Conservation (phyloP, 2,797 vertebrate species). For the Eulemur rubriventer region DNA sequence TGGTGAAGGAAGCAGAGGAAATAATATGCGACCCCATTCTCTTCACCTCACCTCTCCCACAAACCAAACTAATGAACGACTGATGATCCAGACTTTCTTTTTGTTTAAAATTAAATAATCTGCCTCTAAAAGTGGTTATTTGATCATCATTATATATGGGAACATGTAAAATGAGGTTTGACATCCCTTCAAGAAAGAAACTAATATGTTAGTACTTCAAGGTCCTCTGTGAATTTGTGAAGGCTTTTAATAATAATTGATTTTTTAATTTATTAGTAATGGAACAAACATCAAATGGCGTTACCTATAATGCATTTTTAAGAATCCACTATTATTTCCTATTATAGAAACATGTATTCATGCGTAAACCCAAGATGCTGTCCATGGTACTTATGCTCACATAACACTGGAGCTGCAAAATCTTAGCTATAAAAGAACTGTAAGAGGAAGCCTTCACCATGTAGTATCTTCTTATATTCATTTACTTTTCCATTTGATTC, state of each 20-base stretch:
- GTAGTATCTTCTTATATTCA: not conserved
- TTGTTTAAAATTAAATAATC: slow-evolving; percentile 6
- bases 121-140: not conserved
- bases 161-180: slow-evolving; percentile 31
- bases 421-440: not conserved
- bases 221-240: slow-evolving; percentile 29
- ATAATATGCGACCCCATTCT: not conserved
- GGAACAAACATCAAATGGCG: slow-evolving; percentile 24
- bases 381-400: slow-evolving; percentile 61
- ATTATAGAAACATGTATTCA: not conserved
- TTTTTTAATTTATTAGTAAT: slow-evolving; percentile 58
- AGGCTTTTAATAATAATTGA: slow-evolving; percentile 6
- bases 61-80: not conserved
- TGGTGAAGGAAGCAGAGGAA: not conserved
- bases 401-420: not conserved
- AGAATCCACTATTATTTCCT: slow-evolving; percentile 38
- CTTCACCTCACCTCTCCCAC: not conserved
- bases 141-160: not conserved
- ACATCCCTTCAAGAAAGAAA: slow-evolving; percentile 26
- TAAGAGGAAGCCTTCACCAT: not conserved
- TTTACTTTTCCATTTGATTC: slow-evolving; percentile 33
- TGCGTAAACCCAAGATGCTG: not conserved
- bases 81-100: not conserved
- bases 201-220: not conserved
- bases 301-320: slow-evolving; percentile 42